phyloP scores from a whole-genome alignment of 2,888 invertebrate species.

The Papilio protenor region DNA sequence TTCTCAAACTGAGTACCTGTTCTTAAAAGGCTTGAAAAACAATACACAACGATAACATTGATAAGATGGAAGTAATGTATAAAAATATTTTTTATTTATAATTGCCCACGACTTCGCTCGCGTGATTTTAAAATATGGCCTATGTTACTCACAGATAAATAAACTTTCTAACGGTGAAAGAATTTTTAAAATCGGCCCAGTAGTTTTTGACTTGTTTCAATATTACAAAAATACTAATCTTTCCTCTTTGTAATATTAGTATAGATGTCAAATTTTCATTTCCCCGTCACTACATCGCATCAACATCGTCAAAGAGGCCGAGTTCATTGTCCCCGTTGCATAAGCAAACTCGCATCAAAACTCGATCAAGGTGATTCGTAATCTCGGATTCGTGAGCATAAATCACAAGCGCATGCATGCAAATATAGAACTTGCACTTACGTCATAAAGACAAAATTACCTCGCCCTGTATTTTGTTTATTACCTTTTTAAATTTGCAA shows the following conservation, averaged over 20 bases:
- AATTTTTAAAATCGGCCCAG: too few relatives aligned
- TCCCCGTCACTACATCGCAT: constrained; percentile 22
- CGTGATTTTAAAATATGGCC: too few relatives aligned
- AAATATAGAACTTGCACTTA: constrained; percentile 33
- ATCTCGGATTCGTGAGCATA: constrained; percentile 50
- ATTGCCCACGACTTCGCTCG: too few relatives aligned
- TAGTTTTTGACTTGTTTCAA: too few relatives aligned
- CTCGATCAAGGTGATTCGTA: constrained; percentile 77
- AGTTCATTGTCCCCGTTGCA: constrained; percentile 73
- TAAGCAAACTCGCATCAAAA: constrained; percentile 72
- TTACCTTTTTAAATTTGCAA: constrained; percentile 27
- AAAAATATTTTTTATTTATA: too few relatives aligned
- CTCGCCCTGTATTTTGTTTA: neutral
- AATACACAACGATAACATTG: neutral
- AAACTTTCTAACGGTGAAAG: too few relatives aligned
- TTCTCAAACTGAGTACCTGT: neutral
- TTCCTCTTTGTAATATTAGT: too few relatives aligned
- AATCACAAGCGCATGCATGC: constrained; percentile 43
- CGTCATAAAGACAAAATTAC: constrained; percentile 30
- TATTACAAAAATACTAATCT: too few relatives aligned
- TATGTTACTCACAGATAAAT: too few relatives aligned
- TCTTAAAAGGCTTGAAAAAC: too few relatives aligned
- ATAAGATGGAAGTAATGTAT: neutral
- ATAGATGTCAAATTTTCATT: neutral
- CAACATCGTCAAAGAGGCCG: constrained; percentile 42